phyloP scores from a whole-genome alignment of 1,140 invertebrate species.

The Leptinotarsa defecta region DNA sequence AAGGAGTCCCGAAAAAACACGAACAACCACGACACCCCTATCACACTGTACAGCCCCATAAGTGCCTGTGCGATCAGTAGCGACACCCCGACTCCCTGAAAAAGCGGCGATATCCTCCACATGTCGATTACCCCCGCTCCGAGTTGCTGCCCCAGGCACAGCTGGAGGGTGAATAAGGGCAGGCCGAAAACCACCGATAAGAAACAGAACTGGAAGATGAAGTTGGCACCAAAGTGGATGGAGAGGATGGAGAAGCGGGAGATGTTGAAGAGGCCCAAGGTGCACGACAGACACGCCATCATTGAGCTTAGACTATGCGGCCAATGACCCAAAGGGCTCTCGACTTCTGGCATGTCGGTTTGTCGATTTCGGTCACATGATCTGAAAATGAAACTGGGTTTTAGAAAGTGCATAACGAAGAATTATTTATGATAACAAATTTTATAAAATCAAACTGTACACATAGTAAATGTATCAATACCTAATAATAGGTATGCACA shows the following conservation, averaged over 20 bases:
- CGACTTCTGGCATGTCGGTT: slow-evolving; percentile 52
- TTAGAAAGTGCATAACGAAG: not conserved
- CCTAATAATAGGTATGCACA: no score
- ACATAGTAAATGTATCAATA: no score
- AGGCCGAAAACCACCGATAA: slow-evolving; percentile 83
- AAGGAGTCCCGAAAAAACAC: slow-evolving; percentile 88
- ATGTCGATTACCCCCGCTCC: slow-evolving; percentile 85
- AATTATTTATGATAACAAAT: no score
- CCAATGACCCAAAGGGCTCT: slow-evolving; percentile 64
- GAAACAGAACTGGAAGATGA: slow-evolving; percentile 86
- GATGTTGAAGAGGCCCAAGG: slow-evolving; percentile 85
- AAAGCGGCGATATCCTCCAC: slow-evolving; percentile 91
- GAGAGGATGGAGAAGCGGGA: slow-evolving; percentile 86
- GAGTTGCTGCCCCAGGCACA: slow-evolving; percentile 83
- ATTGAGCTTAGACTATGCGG: slow-evolving; percentile 79
- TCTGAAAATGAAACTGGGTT: slow-evolving; percentile 46
- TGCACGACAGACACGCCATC: slow-evolving; percentile 81
- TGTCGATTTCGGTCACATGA: slow-evolving; percentile 49
- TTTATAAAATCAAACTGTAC: no score
- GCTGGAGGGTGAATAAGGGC: slow-evolving; percentile 82
- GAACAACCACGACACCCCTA: slow-evolving; percentile 88
- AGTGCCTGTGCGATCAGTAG: slow-evolving; percentile 78
- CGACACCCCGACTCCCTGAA: slow-evolving; percentile 81
- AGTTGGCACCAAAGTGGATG: slow-evolving; percentile 86
- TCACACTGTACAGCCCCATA: slow-evolving; percentile 83